Base-by-base conservation (phyloP, 1,140 invertebrate species). In the Lepidotrigona ventralis region DNA sequence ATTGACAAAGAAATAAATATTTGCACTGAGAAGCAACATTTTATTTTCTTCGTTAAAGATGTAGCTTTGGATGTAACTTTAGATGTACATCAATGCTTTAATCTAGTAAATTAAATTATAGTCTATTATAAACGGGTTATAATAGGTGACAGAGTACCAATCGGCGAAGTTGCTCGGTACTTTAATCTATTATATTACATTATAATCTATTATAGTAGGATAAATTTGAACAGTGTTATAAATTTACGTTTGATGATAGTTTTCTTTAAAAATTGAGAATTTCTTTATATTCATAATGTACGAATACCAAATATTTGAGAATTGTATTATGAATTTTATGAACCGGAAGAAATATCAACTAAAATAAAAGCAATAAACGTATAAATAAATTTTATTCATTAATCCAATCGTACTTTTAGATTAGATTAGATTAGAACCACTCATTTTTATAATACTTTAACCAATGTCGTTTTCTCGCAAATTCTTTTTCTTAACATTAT, bases 11-110 rank as follows among this genome's bases (percentile, higher is more conserved):
- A 46, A 46, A 21, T 60, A n/a, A 60, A n/a, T 60, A 60, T 5
- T 0, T 0, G 23, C 11, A 60, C 0, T 46, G 23, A 0, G n/a
- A 4, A 12, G 0, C 23, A 1, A 4, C 21, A 0, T 60, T n/a
- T n/a, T 5, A 5, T n/a, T 60, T 54, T 14, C 14, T 54, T 54
- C 14, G 5, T 4, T 6, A 2, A 54, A 54, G 17, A 54, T 54
- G 53, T 54, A 15, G 53, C 53, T 14, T 54, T 17, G 6, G 14
- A 6, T 54, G 14, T n/a, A 23, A 60, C 14, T 60, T 60, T 60
- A 60, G 19, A n/a, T 4, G 58, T 14, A 4, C 58, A n/a, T 60
- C 23, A 0, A 60, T 60, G 58, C 58, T 60, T 60, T 23, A 19
- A 60, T 60, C 58, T n/a, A n/a, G 11, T 60, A 60, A 1, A 60